A percentile compares a stretch with the other conserved stretches of the same genome.
phyloP scores from a whole-genome alignment of 2,888 invertebrate genomes.

The Nephrotoma guestfalica region DNA sequence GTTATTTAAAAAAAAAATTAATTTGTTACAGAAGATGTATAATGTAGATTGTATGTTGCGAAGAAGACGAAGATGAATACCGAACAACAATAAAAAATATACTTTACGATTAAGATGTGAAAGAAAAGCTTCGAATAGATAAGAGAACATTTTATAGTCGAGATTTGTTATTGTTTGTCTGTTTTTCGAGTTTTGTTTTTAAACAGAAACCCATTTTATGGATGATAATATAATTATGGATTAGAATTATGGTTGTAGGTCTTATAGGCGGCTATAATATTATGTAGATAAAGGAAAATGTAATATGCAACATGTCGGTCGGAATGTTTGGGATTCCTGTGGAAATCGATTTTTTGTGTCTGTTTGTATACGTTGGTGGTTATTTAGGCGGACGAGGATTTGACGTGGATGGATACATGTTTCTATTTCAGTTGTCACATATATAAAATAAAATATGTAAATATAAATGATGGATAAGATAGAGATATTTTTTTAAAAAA shows the following conservation, averaged over 20 bases:
- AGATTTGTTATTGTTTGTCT: background rate
- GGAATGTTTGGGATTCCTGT: background rate
- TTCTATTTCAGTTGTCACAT: background rate
- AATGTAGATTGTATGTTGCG: background rate
- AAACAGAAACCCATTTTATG: background rate
- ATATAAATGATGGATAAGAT: background rate
- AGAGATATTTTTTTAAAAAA: background rate
- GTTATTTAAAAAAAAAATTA: background rate
- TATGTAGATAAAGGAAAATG: background rate
- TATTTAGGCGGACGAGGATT: background rate
- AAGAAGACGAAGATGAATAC: background rate
- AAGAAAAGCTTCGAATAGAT: background rate
- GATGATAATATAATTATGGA: background rate
- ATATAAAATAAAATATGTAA: background rate
- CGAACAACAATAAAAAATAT: background rate
- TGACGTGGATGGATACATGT: background rate
- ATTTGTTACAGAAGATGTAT: background rate
- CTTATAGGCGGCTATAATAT: background rate
- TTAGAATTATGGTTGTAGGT: background rate
- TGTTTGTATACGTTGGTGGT: background rate
- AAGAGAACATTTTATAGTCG: background rate
- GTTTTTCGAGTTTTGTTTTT: background rate
- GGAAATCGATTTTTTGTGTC: background rate
- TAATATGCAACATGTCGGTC: background rate
- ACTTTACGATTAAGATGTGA: background rate